These are phyloP conservation scores for Chloroclystis v-ata DNA, from an alignment of 2,888 invertebrate genomes.

Conservation along the genomic window DNA sequence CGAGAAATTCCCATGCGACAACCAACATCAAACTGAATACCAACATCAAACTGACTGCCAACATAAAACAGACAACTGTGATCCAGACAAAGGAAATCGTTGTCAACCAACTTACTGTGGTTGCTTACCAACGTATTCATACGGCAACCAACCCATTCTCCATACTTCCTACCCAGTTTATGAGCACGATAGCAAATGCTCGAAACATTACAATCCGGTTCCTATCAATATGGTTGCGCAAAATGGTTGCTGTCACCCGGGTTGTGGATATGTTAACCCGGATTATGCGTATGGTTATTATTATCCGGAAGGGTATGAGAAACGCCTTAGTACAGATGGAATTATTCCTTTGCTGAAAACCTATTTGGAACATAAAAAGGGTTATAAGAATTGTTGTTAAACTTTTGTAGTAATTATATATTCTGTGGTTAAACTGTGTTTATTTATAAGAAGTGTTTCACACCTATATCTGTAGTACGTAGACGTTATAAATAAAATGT, in stretches of 20 bases:
- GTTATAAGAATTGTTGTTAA: constrained; percentile 9
- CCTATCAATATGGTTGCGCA: constrained; percentile 22
- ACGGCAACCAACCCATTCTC: constrained; percentile 16
- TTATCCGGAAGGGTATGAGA: constrained; percentile 9
- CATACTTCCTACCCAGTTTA: constrained; percentile 14
- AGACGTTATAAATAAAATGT: no score
- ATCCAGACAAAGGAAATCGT: not conserved
- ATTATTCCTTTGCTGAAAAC: constrained; percentile 25
- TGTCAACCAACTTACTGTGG: constrained; percentile 22
- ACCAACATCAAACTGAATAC: constrained; percentile 7
- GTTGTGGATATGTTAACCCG: constrained; percentile 13
- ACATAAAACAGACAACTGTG: constrained; percentile 1
- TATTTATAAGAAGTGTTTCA: no score
- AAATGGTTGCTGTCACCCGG: constrained; percentile 3
- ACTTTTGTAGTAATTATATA: no score
- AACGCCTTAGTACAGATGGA: constrained; percentile 10
- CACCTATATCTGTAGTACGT: no score
- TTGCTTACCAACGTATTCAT: constrained; percentile 14
- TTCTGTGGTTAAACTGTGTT: no score
- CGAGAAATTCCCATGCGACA: constrained; percentile 9
- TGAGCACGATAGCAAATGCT: constrained; percentile 27
- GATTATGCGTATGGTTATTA: constrained; percentile 18
- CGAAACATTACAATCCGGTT: constrained; percentile 17
- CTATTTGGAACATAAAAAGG: constrained; percentile 18
- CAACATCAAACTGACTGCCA: constrained; percentile 10